These are phyloP conservation scores for Nemotelus nigrinus DNA, from an alignment of 2,888 invertebrate genomes.

Conservation along the genomic window DNA sequence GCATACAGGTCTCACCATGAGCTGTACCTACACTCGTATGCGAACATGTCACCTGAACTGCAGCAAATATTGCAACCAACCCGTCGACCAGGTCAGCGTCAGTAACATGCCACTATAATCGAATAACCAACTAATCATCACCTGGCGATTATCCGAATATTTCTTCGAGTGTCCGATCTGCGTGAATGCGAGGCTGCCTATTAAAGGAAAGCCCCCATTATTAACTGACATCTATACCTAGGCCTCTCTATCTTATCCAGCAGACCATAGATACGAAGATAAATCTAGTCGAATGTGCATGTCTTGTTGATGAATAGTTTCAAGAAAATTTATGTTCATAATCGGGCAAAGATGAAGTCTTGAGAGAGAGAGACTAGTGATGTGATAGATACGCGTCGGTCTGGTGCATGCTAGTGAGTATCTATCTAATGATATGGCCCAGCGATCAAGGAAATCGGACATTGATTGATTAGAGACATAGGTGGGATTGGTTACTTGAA, in stretches of 20 bases:
- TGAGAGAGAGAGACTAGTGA: background rate
- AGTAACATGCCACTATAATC: slow-evolving; percentile 7
- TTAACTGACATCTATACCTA: background rate
- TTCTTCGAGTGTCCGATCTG: background rate
- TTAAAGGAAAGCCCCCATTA: background rate
- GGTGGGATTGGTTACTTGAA: too few species aligned
- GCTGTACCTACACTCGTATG: too few species aligned
- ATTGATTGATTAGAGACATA: too few species aligned
- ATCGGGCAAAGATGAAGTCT: slow-evolving; percentile 14
- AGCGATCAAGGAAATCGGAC: too few species aligned
- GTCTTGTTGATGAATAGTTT: slow-evolving; percentile 10
- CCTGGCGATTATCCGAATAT: slow-evolving; percentile 35
- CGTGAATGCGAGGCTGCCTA: background rate
- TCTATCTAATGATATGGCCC: too few species aligned
- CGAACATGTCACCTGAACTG: background rate
- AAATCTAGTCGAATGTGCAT: background rate
- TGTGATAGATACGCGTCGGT: too few species aligned
- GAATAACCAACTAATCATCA: slow-evolving; percentile 17
- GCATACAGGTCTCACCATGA: too few species aligned
- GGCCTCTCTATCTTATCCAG: background rate
- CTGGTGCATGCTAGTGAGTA: too few species aligned
- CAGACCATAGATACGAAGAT: background rate
- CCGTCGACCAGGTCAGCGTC: background rate
- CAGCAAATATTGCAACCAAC: background rate
- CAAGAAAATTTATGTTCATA: slow-evolving; percentile 20